Evolutionary conservation across 2,888 invertebrate species (phyloP).

Genomic region (Campoletis raptor): DNA sequence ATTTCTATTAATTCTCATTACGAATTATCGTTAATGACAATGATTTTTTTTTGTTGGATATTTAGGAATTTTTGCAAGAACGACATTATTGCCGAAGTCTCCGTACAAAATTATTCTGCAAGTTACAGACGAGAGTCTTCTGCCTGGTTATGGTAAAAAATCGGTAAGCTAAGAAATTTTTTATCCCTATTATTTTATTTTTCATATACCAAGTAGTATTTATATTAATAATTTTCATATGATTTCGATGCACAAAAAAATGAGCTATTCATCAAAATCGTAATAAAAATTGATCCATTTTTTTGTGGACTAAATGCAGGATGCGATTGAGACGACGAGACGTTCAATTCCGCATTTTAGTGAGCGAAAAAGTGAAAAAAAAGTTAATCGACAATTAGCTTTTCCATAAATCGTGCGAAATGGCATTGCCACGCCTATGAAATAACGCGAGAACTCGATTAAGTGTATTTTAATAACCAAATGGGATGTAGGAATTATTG

Average conservation of each 20-base stretch:
- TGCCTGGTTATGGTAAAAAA: conserved; percentile 82
- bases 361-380: conserved; percentile 44
- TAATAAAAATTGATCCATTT: conserved; percentile 47
- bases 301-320: conserved; percentile 48
- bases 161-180: conserved; percentile 81
- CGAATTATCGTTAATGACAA: background rate
- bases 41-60: background rate
- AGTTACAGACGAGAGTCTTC: conserved; percentile 86
- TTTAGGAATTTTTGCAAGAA: conserved; percentile 78
- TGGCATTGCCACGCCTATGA: conserved; percentile 76
- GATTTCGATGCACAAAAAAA: background rate
- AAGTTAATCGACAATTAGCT: conserved; percentile 78
- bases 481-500: conserved; percentile 62
- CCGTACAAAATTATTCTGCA: conserved; percentile 86
- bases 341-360: conserved; percentile 9
- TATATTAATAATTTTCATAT: background rate
- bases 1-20: background rate
- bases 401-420: conserved; percentile 69
- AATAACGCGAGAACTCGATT: conserved; percentile 58
- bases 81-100: conserved; percentile 81
- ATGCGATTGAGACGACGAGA: conserved; percentile 63
- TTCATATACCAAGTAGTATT: background rate
- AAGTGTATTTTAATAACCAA: conserved; percentile 71
- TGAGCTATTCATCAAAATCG: background rate
- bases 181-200: too few relatives aligned